phyloP scores from a whole-genome alignment of 2,113 vertebrate species.

The Spea bombifrons region DNA sequence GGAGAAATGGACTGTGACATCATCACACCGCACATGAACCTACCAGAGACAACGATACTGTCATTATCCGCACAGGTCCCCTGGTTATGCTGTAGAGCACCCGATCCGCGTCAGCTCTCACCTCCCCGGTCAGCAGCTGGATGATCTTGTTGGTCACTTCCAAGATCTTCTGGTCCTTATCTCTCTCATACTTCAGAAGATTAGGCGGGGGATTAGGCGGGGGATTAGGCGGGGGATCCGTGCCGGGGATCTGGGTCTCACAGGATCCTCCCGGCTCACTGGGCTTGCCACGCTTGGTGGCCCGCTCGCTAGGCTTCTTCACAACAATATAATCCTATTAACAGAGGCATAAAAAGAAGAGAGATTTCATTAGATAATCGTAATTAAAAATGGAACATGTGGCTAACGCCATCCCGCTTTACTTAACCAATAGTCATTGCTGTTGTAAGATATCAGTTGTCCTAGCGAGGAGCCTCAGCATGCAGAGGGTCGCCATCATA shows the following conservation, averaged over 20 bases:
- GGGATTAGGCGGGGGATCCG: not conserved
- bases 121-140: not conserved
- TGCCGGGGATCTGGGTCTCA: not conserved
- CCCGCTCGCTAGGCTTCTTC: conserved; percentile 6
- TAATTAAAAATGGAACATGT: too few relatives aligned
- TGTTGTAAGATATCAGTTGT: too few relatives aligned
- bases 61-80: not conserved
- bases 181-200: not conserved
- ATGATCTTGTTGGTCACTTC: conserved; percentile 18
- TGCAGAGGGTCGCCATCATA: too few relatives aligned
- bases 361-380: too few relatives aligned
- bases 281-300: not conserved
- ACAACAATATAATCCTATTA: conserved; percentile 9
- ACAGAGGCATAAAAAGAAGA: too few relatives aligned
- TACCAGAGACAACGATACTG: too few relatives aligned
- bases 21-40: too few relatives aligned
- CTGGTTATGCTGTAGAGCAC: too few relatives aligned
- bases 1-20: not conserved
- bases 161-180: conserved; percentile 18
- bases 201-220: not conserved
- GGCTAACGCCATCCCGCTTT: too few relatives aligned
- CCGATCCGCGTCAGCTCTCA: not conserved
- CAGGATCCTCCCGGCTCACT: not conserved
- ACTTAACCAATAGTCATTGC: too few relatives aligned
- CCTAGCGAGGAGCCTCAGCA: too few relatives aligned